A percentile compares a stretch with the other conserved stretches of the same genome.
Evolutionary conservation across 2,113 vertebrate species (phyloP).

Genomic region (Ursus arctos): DNA sequence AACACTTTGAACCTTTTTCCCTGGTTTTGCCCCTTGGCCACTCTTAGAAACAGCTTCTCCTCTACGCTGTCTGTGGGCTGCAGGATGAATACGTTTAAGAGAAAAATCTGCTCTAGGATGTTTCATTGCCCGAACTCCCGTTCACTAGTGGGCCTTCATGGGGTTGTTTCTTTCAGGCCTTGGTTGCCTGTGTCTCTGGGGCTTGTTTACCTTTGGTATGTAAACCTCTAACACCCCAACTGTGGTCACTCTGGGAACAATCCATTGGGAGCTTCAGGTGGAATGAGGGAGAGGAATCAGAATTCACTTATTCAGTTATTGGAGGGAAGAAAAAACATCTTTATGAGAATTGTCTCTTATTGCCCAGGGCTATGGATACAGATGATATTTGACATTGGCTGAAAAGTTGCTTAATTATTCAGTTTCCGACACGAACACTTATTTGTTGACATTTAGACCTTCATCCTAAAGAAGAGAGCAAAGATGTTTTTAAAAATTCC

Average conservation of each 20-base stretch:
- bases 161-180: neutral
- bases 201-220: neutral
- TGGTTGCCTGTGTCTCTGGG: neutral
- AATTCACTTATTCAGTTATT: neutral
- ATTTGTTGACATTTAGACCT: slow-evolving; percentile 15
- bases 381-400: neutral
- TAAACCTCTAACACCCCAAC: neutral
- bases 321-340: neutral
- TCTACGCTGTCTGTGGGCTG: neutral
- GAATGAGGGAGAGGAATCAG: neutral
- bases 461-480: neutral
- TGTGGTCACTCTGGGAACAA: neutral
- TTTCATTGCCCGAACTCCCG: neutral
- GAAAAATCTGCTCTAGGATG: neutral
- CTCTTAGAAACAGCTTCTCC: neutral
- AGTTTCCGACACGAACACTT: slow-evolving; percentile 3
- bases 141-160: neutral
- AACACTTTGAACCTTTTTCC: neutral
- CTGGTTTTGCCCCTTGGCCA: neutral
- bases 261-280: neutral
- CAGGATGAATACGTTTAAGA: neutral
- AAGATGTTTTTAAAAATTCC: neutral
- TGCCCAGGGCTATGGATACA: neutral
- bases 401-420: slow-evolving; percentile 9
- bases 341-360: neutral